Base-by-base conservation (phyloP, 92 coral and sea anemone genomes). In the Phenganax marumi region DNA sequence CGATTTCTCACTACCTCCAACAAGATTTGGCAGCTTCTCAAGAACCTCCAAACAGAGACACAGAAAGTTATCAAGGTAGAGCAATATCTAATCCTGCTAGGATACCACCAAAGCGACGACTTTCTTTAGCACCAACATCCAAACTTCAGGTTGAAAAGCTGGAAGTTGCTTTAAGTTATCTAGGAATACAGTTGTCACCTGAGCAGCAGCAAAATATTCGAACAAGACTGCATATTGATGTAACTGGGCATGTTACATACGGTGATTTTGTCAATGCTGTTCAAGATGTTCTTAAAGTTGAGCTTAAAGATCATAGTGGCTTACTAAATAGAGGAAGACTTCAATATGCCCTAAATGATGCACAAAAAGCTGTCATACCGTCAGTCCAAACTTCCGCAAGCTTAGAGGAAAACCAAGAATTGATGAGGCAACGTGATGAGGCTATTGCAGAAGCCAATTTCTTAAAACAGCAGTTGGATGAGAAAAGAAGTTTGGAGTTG, bases 211-310 rank as follows among this genome's bases (percentile, higher is more conserved):
- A 81, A 70, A 90, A 91, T 52, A 86, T 96, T 14, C 84, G 99
- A 68, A 81, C 89, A 74, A 86, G 91, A 70, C 69, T 96, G 52
- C 93, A 91, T 39, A 81, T 90, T 9, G 99, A 96, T 71, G 91
- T 78, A 10, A 82, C 80, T 12, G 99, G 99, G 13, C 90, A 85
- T 69, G 97, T 94, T 8, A 89, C 99, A 0, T 96, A 96, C 77
- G 99, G 99, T 86, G 97, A 96, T 75, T 96, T 96, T 61, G 97
- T 96, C 16, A 71, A 83, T 80, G 92, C 81, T n/a, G 97, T 93
- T 2, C 89, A 93, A 39, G 88, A 96, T 46, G 91, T 92, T 73
- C 91, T 96, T 53, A 86, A 89, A 6, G 63, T 91, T 50, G 86
- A 88, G 79, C 84, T 96, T 12, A 88, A 86, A 10, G 93, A 92